Percentiles rank a stretch among this genome's conserved stretches.
Evolutionary conservation across 2,797 vertebrate genomes (phyloP).

Genomic region (Nasua narica): DNA sequence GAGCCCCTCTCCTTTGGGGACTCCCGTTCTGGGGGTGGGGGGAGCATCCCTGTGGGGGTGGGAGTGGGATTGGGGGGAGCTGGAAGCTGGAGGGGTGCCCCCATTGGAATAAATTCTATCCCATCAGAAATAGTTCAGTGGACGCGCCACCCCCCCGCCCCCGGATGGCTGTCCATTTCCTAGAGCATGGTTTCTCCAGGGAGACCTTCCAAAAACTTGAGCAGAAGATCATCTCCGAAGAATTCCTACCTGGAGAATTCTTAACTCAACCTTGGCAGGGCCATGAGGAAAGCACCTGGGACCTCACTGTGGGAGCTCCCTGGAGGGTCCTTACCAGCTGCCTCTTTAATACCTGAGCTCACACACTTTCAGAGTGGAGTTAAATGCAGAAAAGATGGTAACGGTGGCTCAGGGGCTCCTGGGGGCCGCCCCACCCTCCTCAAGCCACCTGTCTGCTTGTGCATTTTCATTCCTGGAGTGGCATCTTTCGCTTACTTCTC

Average conservation of each 20-base stretch:
- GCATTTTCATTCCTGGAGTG: not conserved
- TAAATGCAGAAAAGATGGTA: not conserved
- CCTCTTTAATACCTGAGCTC: not conserved
- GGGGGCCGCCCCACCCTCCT: fast-evolving
- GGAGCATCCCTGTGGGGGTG: not conserved
- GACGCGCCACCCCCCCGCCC: fast-evolving
- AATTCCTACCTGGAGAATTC: slow-evolving; percentile 35
- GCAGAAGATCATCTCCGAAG: slow-evolving; percentile 17
- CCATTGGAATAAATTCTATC: not conserved
- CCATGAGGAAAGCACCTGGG: not conserved
- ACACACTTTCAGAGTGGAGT: not conserved
- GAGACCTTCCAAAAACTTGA: slow-evolving; percentile 22
- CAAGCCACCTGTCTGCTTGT: not conserved
- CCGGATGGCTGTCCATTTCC: not conserved
- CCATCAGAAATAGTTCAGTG: not conserved
- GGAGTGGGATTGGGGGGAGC: not conserved
- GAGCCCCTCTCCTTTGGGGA: not conserved
- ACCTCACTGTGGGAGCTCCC: not conserved
- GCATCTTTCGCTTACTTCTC: not conserved
- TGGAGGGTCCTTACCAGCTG: not conserved
- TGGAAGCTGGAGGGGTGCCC: not conserved
- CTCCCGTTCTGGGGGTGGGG: not conserved
- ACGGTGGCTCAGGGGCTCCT: not conserved
- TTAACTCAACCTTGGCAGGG: not conserved
- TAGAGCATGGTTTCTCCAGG: not conserved